A percentile compares a stretch with the other conserved stretches of the same genome.
phyloP scores from a whole-genome alignment of 2,113 vertebrate species.

The Perccottus glenii region DNA sequence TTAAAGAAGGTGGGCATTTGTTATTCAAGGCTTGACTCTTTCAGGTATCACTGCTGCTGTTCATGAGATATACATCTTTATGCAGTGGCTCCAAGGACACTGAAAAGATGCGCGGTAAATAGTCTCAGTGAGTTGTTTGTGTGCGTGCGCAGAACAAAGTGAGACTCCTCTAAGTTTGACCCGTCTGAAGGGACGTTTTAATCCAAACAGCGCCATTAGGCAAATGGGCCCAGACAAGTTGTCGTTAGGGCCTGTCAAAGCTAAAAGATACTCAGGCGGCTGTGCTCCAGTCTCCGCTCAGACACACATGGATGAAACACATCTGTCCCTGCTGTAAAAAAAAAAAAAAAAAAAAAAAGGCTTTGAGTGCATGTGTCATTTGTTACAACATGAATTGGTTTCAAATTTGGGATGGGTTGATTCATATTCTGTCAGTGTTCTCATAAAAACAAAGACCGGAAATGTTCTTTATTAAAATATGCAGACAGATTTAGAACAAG shows the following conservation, averaged over 20 bases:
- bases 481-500: slow-evolving; percentile 57
- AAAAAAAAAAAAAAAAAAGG: too few species aligned
- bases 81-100: slow-evolving; percentile 20
- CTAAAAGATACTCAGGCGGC: slow-evolving; percentile 17
- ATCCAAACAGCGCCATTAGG: slow-evolving; percentile 44
- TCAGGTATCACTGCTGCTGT: slow-evolving; percentile 11
- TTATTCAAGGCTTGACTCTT: slow-evolving; percentile 1
- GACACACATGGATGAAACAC: slow-evolving; percentile 59
- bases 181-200: slow-evolving; percentile 32
- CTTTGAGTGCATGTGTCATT: slow-evolving; percentile 44
- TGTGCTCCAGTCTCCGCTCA: slow-evolving; percentile 45
- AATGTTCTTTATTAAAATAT: slow-evolving; percentile 44
- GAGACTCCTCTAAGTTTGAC: slow-evolving; percentile 17
- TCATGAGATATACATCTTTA: slow-evolving; percentile 4
- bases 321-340: slow-evolving; percentile 41
- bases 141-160: slow-evolving; percentile 8
- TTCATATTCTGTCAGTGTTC: slow-evolving; percentile 41
- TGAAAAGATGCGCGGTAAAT: not conserved
- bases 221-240: slow-evolving; percentile 54
- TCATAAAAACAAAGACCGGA: slow-evolving; percentile 26
- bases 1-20: not conserved
- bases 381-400: slow-evolving; percentile 39
- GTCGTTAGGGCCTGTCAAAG: slow-evolving; percentile 44
- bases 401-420: slow-evolving; percentile 38
- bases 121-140: slow-evolving; percentile 6